These are phyloP conservation scores for Tinea semifulvella DNA, from an alignment of 2,888 invertebrate genomes.

Conservation along the genomic window DNA sequence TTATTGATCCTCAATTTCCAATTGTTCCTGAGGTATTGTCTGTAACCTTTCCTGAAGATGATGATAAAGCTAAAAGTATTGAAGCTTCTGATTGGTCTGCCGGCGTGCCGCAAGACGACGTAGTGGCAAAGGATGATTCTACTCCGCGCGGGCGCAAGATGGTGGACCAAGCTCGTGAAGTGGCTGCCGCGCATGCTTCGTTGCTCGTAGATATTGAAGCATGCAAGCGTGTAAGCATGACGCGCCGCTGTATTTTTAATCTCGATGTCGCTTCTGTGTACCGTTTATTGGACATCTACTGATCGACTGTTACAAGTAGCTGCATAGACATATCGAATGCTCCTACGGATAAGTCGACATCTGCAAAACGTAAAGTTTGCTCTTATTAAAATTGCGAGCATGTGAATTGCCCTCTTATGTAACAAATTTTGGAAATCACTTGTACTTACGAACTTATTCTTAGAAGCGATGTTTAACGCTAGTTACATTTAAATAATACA, in stretches of 20 bases:
- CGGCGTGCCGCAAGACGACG: constrained; percentile 36
- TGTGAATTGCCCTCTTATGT: too few relatives aligned
- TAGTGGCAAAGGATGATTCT: constrained; percentile 56
- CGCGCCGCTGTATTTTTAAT: constrained; percentile 31
- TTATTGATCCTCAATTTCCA: constrained; percentile 11
- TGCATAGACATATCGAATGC: too few relatives aligned
- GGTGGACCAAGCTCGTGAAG: constrained; percentile 60
- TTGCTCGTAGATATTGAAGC: constrained; percentile 68
- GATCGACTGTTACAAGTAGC: too few relatives aligned
- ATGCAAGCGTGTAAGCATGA: constrained; percentile 77
- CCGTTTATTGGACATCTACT: neutral
- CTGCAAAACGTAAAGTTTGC: neutral
- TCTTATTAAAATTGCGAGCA: too few relatives aligned
- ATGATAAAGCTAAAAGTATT: constrained; percentile 32
- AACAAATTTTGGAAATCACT: too few relatives aligned
- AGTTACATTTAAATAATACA: too few relatives aligned
- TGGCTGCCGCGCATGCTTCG: constrained; percentile 60
- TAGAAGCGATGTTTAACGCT: too few relatives aligned
- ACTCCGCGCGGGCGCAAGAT: constrained; percentile 51
- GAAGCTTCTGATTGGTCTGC: constrained; percentile 18
- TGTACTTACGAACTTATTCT: too few relatives aligned
- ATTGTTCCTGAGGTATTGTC: constrained; percentile 9
- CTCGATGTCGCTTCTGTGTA: constrained; percentile 1
- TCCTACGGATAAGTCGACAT: too few relatives aligned
- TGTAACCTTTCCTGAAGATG: constrained; percentile 25